Conservation (phyloP, 2,113 vertebrate genomes). For the Rhizomys pruinosus region DNA sequence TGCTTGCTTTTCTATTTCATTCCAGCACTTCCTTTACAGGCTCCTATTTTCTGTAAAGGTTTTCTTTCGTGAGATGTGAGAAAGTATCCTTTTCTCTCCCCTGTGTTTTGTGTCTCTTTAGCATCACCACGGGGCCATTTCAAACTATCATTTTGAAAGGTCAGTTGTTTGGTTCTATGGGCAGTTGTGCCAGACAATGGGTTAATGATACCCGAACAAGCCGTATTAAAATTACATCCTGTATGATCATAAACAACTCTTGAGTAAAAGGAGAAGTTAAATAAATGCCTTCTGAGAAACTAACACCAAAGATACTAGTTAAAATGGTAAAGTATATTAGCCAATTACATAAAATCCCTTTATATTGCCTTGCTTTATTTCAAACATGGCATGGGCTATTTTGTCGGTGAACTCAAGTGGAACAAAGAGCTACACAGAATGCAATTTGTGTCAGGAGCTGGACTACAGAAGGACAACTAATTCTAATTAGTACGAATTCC, state of each 20-base stretch:
- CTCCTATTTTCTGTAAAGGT: slow-evolving; percentile 80
- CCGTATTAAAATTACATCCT: slow-evolving; percentile 81
- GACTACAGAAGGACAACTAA: slow-evolving; percentile 92
- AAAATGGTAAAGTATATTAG: slow-evolving; percentile 89
- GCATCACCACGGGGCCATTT: slow-evolving; percentile 80
- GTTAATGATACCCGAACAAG: slow-evolving; percentile 86
- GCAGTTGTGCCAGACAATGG: slow-evolving; percentile 82
- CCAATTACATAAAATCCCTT: slow-evolving; percentile 90
- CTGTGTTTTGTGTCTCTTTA: slow-evolving; percentile 72
- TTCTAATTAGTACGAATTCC: slow-evolving; percentile 93
- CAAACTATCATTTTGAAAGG: slow-evolving; percentile 88
- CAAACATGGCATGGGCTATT: slow-evolving; percentile 90
- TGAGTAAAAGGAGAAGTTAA: slow-evolving; percentile 84
- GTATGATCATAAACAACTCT: slow-evolving; percentile 83
- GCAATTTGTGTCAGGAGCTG: slow-evolving; percentile 91
- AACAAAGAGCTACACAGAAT: slow-evolving; percentile 93
- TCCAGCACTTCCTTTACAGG: slow-evolving; percentile 66
- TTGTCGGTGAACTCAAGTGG: slow-evolving; percentile 92
- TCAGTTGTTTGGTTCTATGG: slow-evolving; percentile 85
- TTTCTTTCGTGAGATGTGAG: slow-evolving; percentile 81
- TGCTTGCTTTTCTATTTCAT: slow-evolving; percentile 69
- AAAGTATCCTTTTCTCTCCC: slow-evolving; percentile 78
- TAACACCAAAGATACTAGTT: slow-evolving; percentile 85
- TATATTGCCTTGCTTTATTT: slow-evolving; percentile 92
- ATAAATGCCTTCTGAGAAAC: slow-evolving; percentile 79